Percentiles rank a stretch among this genome's conserved stretches.
Conservation (phyloP, 2,797 vertebrate genomes). For the Chloroceryle inda region DNA sequence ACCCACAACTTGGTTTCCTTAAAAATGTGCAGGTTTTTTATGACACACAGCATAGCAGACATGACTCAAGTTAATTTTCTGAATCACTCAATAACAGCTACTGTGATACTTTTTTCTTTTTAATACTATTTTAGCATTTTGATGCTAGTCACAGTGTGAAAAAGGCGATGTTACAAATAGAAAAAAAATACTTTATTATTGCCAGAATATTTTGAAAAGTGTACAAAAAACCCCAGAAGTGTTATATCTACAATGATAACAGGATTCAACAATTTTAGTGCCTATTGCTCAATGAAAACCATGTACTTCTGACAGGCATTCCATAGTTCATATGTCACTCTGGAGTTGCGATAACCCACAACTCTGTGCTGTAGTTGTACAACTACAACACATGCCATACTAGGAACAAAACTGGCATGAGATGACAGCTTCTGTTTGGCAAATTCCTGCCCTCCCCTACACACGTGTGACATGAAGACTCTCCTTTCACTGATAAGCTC, state of each 20-base stretch:
- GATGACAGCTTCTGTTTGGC: not conserved
- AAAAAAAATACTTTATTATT: not conserved
- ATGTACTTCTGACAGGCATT: not conserved
- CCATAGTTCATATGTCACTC: not conserved
- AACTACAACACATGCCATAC: not conserved
- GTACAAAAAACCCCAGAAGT: not conserved
- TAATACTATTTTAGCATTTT: not conserved
- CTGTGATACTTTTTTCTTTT: not conserved
- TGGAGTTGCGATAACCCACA: not conserved
- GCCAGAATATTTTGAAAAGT: not conserved
- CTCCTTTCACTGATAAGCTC: not conserved
- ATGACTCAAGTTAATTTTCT: not conserved
- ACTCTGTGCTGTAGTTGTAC: too few species aligned
- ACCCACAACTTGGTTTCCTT: not conserved
- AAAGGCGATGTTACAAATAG: not conserved
- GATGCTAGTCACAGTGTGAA: not conserved
- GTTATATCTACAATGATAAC: not conserved
- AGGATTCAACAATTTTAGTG: not conserved
- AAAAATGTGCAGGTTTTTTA: not conserved
- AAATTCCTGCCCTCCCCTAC: not conserved
- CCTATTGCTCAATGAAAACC: not conserved
- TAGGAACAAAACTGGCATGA: not conserved
- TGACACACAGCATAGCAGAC: not conserved
- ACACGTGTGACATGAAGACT: rapidly evolving
- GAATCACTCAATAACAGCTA: not conserved